These are phyloP conservation scores for Trachythela sp. DNA, from an alignment of 64 coral and sea anemone species.

Conservation along the genomic window DNA sequence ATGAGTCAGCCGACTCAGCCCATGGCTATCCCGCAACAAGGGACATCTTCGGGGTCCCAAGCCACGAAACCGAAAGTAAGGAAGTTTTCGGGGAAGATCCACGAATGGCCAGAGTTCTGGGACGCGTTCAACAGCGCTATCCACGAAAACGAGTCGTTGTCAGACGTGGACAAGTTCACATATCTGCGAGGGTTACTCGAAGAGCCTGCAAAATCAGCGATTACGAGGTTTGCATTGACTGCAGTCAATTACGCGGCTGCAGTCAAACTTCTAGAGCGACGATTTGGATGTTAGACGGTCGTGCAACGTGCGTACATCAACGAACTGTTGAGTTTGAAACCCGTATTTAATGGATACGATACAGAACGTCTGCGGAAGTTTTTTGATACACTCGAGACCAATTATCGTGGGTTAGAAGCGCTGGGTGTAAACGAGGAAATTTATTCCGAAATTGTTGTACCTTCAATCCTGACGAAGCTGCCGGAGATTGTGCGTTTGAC, in stretches of 20 bases:
- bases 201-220: conserved; percentile 12
- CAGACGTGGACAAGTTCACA: background rate
- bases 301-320: conserved; percentile 26
- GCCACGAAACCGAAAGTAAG: background rate
- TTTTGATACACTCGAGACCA: background rate
- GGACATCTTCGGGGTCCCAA: background rate
- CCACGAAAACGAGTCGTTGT: background rate
- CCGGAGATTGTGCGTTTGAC: background rate
- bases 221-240: conserved; percentile 33
- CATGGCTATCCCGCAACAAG: no score
- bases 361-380: background rate
- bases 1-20: background rate
- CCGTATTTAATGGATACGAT: background rate
- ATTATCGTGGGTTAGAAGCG: background rate
- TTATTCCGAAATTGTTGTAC: conserved; percentile 1
- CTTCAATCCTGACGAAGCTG: background rate
- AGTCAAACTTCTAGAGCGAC: background rate
- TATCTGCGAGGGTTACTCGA: background rate
- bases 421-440: background rate
- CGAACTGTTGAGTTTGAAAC: background rate
- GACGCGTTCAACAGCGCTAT: background rate
- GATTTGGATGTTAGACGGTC: background rate
- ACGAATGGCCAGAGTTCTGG: conserved; percentile 21
- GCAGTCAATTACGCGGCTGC: conserved; percentile 13
- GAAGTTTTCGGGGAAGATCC: background rate